phyloP scores from a whole-genome alignment of 2,113 vertebrate genomes.

The Aramus guarauna region DNA sequence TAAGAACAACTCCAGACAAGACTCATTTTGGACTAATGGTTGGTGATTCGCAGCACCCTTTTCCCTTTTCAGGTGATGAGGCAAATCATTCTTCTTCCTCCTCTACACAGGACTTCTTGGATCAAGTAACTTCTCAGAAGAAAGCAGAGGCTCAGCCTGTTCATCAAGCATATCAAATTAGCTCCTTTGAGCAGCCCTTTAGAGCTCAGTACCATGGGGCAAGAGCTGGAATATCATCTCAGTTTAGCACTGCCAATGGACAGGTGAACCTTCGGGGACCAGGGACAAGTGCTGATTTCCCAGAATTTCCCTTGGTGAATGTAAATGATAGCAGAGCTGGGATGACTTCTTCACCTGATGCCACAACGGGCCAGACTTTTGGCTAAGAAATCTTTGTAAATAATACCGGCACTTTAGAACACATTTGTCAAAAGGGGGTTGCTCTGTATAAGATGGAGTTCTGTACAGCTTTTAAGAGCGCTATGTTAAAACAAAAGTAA shows the following conservation, averaged over 20 bases:
- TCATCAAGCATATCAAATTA: slow-evolving; percentile 94
- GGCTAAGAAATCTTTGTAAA: slow-evolving; percentile 83
- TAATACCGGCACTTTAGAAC: slow-evolving; percentile 93
- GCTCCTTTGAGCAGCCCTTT: slow-evolving; percentile 95
- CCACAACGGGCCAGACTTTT: slow-evolving; percentile 94
- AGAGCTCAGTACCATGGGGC: slow-evolving; percentile 91
- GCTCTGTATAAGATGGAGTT: slow-evolving; percentile 79
- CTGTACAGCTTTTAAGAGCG: slow-evolving; percentile 77
- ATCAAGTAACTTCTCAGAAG: slow-evolving; percentile 95
- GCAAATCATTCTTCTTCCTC: slow-evolving; percentile 89
- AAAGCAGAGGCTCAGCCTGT: slow-evolving; percentile 92
- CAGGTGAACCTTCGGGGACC: slow-evolving; percentile 92
- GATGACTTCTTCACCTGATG: slow-evolving; percentile 93
- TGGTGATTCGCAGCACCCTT: slow-evolving; percentile 94
- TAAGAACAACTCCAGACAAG: slow-evolving; percentile 93
- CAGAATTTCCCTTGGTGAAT: slow-evolving; percentile 94
- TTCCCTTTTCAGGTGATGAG: slow-evolving; percentile 96
- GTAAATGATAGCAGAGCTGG: slow-evolving; percentile 94
- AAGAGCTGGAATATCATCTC: slow-evolving; percentile 88
- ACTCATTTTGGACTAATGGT: slow-evolving; percentile 95
- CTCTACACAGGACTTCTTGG: slow-evolving; percentile 94
- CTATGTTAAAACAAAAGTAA: slow-evolving; percentile 76
- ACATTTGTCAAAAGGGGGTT: slow-evolving; percentile 81
- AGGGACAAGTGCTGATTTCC: slow-evolving; percentile 89
- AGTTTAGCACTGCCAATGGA: slow-evolving; percentile 94